Evolutionary conservation across 2,888 invertebrate genomes (phyloP).

Genomic region (Caenorhabditis doughertyi): DNA sequence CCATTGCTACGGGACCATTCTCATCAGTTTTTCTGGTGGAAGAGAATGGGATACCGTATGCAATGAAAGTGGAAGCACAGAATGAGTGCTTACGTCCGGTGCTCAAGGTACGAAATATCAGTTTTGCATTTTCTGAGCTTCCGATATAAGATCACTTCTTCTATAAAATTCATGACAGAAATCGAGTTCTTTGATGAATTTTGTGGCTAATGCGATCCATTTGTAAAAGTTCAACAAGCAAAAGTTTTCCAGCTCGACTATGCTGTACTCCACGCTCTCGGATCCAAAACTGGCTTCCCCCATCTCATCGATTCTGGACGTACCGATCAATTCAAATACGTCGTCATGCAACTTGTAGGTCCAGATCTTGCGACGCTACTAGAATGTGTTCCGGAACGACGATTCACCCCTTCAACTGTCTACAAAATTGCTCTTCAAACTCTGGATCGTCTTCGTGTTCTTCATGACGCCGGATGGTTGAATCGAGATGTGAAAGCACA

Average conservation of each 20-base stretch:
- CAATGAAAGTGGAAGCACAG: constrained; percentile 63
- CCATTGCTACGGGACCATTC: constrained; percentile 61
- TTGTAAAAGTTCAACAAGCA: too few species aligned
- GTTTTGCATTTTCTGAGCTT: too few species aligned
- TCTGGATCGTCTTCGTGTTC: constrained; percentile 70
- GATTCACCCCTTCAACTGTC: constrained; percentile 71
- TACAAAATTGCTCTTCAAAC: constrained; percentile 72
- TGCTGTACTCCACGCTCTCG: constrained; percentile 44
- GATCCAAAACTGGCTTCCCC: constrained; percentile 50
- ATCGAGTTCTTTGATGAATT: too few species aligned
- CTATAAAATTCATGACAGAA: too few species aligned
- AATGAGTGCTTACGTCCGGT: constrained; percentile 56
- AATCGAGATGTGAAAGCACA: constrained; percentile 77
- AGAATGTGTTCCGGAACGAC: constrained; percentile 48
- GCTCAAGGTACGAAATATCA: constrained; percentile 56
- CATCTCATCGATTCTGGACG: constrained; percentile 67
- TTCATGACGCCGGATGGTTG: constrained; percentile 75
- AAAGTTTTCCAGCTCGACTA: constrained; percentile 64
- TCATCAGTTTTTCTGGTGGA: constrained; percentile 63
- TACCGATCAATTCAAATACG: constrained; percentile 71
- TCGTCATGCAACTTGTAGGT: constrained; percentile 74
- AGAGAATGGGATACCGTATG: constrained; percentile 56
- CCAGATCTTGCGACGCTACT: constrained; percentile 61
- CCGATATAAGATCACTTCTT: too few species aligned
- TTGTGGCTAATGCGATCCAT: too few species aligned